Conservation (phyloP, 2,113 vertebrate genomes). For the Sorex araneus region DNA sequence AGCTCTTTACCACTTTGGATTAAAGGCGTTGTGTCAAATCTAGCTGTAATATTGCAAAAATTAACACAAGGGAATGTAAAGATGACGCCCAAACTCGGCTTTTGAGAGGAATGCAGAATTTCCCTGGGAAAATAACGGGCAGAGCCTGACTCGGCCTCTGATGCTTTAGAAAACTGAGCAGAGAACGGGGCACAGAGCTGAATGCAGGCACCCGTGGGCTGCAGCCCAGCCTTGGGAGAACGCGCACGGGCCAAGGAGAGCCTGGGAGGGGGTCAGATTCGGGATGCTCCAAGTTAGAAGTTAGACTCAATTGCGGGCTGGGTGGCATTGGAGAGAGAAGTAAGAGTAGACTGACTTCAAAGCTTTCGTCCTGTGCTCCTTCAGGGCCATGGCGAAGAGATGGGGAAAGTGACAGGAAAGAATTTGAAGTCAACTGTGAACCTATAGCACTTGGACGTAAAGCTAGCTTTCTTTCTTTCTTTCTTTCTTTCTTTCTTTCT, state of each 20-base stretch:
- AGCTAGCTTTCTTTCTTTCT: too few relatives aligned
- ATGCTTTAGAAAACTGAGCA: background rate
- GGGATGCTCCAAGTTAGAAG: background rate
- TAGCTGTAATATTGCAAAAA: background rate
- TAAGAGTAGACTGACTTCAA: too few relatives aligned
- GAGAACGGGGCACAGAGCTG: fast-evolving
- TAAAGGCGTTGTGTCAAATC: background rate
- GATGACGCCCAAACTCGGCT: background rate
- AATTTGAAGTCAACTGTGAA: too few relatives aligned
- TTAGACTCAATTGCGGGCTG: background rate
- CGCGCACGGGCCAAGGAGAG: background rate
- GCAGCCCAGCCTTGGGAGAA: too few relatives aligned
- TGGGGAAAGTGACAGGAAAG: background rate
- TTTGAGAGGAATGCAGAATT: background rate
- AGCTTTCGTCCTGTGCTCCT: too few relatives aligned
- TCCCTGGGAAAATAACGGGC: background rate
- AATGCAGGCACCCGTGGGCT: background rate
- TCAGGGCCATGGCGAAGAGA: background rate
- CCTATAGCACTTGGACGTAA: background rate
- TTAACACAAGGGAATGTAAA: background rate
- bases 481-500: too few relatives aligned
- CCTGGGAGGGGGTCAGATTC: too few relatives aligned
- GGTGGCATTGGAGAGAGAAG: background rate
- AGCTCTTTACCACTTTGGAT: background rate
- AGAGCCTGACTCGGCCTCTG: background rate